These are phyloP conservation scores for Mechanitis messenoides DNA, from an alignment of 2,888 invertebrate species.

Conservation along the genomic window DNA sequence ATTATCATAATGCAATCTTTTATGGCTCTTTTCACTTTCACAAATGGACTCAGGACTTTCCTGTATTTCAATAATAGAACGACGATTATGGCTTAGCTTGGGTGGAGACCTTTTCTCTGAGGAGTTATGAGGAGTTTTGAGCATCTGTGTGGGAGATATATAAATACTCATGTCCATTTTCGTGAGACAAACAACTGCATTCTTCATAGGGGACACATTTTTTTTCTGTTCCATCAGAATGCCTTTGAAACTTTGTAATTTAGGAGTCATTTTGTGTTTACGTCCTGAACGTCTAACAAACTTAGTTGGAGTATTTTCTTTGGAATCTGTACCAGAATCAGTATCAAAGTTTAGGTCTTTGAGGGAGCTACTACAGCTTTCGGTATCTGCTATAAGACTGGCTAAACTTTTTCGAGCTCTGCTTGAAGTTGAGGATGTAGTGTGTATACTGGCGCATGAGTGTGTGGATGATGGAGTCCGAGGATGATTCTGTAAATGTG, in stretches of 20 bases:
- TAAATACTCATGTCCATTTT: slow-evolving; percentile 56
- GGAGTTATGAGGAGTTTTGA: slow-evolving; percentile 65
- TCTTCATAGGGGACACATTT: slow-evolving; percentile 53
- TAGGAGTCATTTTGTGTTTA: slow-evolving; percentile 52
- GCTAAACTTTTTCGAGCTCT: slow-evolving; percentile 64
- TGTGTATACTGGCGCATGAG: slow-evolving; percentile 62
- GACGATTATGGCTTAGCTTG: slow-evolving; percentile 55
- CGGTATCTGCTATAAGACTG: slow-evolving; percentile 67
- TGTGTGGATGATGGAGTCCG: slow-evolving; percentile 66
- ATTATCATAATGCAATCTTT: slow-evolving; percentile 58
- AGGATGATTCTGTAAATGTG: slow-evolving; percentile 60
- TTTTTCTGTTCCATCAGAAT: slow-evolving; percentile 59
- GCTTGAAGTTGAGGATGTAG: slow-evolving; percentile 66
- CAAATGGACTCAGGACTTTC: slow-evolving; percentile 63
- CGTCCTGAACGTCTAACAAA: slow-evolving; percentile 45
- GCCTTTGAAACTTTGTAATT: slow-evolving; percentile 62
- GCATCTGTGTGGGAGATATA: slow-evolving; percentile 61
- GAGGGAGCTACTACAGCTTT: slow-evolving; percentile 71
- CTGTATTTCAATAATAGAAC: slow-evolving; percentile 51
- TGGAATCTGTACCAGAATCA: slow-evolving; percentile 65
- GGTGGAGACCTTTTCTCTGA: slow-evolving; percentile 60
- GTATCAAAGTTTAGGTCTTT: slow-evolving; percentile 71
- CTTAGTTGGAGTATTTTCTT: slow-evolving; percentile 68
- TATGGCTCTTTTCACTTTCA: slow-evolving; percentile 60
- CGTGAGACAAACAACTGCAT: slow-evolving; percentile 52